A percentile compares a stretch with the other conserved stretches of the same genome.
Conservation (phyloP, 2,888 invertebrate genomes). For the Erpobdella octoculata region DNA sequence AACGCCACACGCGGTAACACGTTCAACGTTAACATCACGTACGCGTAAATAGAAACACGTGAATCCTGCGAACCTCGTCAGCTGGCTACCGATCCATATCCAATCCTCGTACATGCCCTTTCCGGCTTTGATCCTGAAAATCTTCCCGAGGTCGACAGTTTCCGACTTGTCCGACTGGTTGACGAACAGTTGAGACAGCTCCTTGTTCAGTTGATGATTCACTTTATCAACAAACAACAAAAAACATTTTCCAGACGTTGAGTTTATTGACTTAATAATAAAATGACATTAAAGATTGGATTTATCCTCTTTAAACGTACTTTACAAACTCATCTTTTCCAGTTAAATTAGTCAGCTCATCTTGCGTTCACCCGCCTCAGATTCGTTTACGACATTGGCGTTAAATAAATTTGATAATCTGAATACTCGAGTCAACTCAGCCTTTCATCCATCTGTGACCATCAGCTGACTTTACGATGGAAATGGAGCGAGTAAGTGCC, state of each 20-base stretch:
- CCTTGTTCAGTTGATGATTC: constrained; percentile 13
- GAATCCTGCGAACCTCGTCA: background rate
- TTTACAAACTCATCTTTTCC: no score
- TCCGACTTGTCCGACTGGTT: background rate
- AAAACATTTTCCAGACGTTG: background rate
- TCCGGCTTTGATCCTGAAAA: background rate
- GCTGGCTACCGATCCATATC: constrained; percentile 9
- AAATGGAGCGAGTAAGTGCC: no score
- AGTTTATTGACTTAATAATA: background rate
- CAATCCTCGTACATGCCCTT: constrained; percentile 11
- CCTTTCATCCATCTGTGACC: no score
- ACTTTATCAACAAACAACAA: background rate
- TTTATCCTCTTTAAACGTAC: no score
- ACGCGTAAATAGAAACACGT: constrained; percentile 59
- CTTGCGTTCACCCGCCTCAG: no score
- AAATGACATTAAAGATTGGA: background rate
- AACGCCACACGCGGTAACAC: no score
- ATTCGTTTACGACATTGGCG: no score
- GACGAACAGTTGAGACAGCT: constrained; percentile 1
- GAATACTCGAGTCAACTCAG: no score
- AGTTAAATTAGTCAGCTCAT: no score
- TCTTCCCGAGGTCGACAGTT: background rate
- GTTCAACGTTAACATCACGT: constrained; percentile 84
- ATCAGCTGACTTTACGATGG: no score
- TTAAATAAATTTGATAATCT: no score